Conservation (phyloP, 2,797 vertebrate genomes). For the Eleutherodactylus coqui region DNA sequence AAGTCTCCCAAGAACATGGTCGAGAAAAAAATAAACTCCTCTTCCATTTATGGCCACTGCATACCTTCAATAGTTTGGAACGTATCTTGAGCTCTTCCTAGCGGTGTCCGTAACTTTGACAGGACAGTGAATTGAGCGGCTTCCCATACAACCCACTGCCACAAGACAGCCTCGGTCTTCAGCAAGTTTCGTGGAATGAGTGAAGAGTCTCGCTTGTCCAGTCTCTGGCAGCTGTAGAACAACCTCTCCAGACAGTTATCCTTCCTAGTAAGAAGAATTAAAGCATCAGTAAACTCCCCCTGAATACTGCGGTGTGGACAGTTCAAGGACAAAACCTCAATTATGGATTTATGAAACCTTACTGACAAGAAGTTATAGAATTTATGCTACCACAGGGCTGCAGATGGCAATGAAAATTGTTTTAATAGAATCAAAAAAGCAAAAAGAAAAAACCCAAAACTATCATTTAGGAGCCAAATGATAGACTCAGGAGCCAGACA, state of each 20-base stretch:
- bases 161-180: constrained; percentile 93
- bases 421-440: too few relatives aligned
- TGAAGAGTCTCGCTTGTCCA: constrained; percentile 87
- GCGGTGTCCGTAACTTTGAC: constrained; percentile 92
- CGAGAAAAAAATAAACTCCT: too few relatives aligned
- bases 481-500: too few relatives aligned
- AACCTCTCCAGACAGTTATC: constrained; percentile 97
- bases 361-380: too few relatives aligned
- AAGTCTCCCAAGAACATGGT: too few relatives aligned
- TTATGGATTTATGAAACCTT: not conserved
- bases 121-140: constrained; percentile 97
- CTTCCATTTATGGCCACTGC: not conserved
- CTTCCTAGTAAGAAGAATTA: constrained; percentile 79
- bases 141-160: constrained; percentile 99
- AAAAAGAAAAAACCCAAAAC: too few relatives aligned
- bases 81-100: constrained; percentile 96
- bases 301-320: not conserved
- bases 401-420: too few relatives aligned
- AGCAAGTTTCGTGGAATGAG: constrained; percentile 85
- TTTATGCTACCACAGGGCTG: too few relatives aligned
- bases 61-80: constrained; percentile 99
- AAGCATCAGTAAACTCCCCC: not conserved
- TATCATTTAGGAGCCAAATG: too few relatives aligned
- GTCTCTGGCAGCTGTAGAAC: constrained; percentile 94
- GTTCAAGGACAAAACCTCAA: too few relatives aligned